Base-by-base conservation (phyloP, 35 echinoderm and acorn worm species). In the Lytechinus pictus region DNA sequence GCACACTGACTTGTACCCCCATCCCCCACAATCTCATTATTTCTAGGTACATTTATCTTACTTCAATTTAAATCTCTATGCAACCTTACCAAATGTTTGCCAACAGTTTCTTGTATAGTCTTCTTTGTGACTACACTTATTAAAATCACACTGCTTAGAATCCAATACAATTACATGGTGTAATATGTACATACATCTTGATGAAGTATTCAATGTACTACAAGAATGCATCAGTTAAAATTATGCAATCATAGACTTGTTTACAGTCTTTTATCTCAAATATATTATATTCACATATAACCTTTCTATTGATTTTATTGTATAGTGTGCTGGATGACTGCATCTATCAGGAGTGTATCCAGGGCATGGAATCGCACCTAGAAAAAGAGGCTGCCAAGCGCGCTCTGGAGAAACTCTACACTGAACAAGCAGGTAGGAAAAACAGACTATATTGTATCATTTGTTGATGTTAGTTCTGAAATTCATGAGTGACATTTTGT, bases 391-490 rank as follows among this genome's bases (percentile, higher is more conserved):
- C 96, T 12, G 98, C 96, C 21, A 97, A 97, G 72, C 97, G 97
- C 79, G 98, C 98, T 24, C 86, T 99, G 52, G 96, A 96, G 53
- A 95, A 95, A 33, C 97, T 98, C 91, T 99, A 99, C 86, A 96
- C 97, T 21, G 94, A 95, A 60, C 95, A 96, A 86, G 95, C 97
- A 95, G 98, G 98, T 99, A 95, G 52, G 54, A 27, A 66, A 29
- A 56, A 27, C n/a, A n/a, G 27, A 60, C 7, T 24, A 79, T 24
- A 79, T 79, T 79, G 66, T 7, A 79, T n/a, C 66, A n/a, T 79
- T n/a, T 79, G 0, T 27, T 24, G 33, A 44, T 44, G 33, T 2
- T 44, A 44, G 33, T 44, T 44, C 33, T 44, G 33, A 44, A 44
- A 44, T 44, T 44, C 33, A 44, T 1, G 2, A 2, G 33, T 44